These are phyloP conservation scores for Agriopis aurantiaria DNA, from an alignment of 2,888 invertebrate species.

Conservation along the genomic window DNA sequence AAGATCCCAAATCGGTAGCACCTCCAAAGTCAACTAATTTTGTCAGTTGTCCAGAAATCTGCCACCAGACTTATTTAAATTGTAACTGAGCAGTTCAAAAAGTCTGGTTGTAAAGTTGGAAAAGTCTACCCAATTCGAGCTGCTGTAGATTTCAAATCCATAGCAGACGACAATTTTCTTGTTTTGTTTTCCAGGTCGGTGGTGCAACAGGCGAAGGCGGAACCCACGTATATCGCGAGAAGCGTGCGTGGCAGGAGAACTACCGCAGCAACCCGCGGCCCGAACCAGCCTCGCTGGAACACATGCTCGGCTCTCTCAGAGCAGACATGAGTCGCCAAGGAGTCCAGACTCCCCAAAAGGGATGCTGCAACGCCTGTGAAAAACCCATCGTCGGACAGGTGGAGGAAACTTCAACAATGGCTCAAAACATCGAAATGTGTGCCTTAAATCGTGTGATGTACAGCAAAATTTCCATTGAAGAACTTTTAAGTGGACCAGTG, in stretches of 20 bases:
- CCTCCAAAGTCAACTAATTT: not conserved
- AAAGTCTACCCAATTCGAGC: not conserved
- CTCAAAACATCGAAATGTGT: conserved; percentile 2
- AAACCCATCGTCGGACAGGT: conserved; percentile 99
- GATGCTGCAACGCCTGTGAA: conserved; percentile 99
- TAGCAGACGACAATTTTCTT: not conserved
- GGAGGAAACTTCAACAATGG: conserved; percentile 35
- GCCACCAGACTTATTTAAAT: not conserved
- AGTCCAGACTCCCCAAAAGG: conserved; percentile 99
- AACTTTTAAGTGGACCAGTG: not conserved
- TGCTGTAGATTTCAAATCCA: not conserved
- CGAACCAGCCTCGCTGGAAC: conserved; percentile 87
- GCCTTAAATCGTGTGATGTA: not conserved
- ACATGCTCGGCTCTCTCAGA: conserved; percentile 97
- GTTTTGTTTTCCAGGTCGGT: conserved; percentile 68
- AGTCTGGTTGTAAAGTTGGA: not conserved
- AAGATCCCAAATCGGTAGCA: not conserved
- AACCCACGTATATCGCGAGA: conserved; percentile 88
- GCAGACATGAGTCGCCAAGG: conserved; percentile 99
- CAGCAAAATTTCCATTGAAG: not conserved
- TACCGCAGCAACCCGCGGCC: conserved; percentile 86
- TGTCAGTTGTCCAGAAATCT: not conserved
- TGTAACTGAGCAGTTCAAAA: no score
- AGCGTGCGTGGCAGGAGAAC: conserved; percentile 84
- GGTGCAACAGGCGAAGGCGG: conserved; percentile 78